Conservation (phyloP, 2,888 invertebrate genomes). For the Poecilus cupreus region DNA sequence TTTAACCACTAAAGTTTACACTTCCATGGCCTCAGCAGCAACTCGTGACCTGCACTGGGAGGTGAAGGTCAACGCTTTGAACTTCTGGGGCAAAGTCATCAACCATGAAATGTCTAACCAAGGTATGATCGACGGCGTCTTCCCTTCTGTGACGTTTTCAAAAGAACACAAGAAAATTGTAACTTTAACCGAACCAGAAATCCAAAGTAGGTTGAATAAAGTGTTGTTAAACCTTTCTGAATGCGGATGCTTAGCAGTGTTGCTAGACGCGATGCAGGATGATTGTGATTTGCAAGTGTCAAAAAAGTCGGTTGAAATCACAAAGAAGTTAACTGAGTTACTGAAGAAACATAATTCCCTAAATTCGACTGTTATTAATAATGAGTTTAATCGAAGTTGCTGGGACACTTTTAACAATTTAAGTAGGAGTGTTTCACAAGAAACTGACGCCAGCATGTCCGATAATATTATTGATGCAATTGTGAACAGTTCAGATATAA, state of each 20-base stretch:
- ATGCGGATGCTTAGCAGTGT: constrained; percentile 82
- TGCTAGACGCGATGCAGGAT: constrained; percentile 79
- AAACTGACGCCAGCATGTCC: constrained; percentile 62
- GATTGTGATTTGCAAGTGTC: constrained; percentile 84
- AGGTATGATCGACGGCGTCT: constrained; percentile 89
- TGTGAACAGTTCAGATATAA: constrained; percentile 78
- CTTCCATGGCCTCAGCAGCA: constrained; percentile 80
- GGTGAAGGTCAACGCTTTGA: constrained; percentile 82
- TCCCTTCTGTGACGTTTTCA: constrained; percentile 87
- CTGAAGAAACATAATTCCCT: constrained; percentile 76
- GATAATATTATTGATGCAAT: constrained; percentile 81
- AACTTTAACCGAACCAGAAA: constrained; percentile 80
- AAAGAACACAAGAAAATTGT: constrained; percentile 86
- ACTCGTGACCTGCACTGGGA: constrained; percentile 88
- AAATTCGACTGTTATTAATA: constrained; percentile 66
- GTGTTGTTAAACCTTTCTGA: constrained; percentile 81
- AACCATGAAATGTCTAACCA: constrained; percentile 80
- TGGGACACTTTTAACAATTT: constrained; percentile 46
- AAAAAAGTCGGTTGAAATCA: constrained; percentile 76
- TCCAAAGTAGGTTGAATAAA: constrained; percentile 79
- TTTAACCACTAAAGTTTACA: constrained; percentile 76
- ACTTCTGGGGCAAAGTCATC: constrained; percentile 84
- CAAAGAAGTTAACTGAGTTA: constrained; percentile 75
- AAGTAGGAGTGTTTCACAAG: constrained; percentile 4
- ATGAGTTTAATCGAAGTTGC: constrained; percentile 58